Conservation (phyloP, 2,888 invertebrate genomes). For the Globia sparganii region DNA sequence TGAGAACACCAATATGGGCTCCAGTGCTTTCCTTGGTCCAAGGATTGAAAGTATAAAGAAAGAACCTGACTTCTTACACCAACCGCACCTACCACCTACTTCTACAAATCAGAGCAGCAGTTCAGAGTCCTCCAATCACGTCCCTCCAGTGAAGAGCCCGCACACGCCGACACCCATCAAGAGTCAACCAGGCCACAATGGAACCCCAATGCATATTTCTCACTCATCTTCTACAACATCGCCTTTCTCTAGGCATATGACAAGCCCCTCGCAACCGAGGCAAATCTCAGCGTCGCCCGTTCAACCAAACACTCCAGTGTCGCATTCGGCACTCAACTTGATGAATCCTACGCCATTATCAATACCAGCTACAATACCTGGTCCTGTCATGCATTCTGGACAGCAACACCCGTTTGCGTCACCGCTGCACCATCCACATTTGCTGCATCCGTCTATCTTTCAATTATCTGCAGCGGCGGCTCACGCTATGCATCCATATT, state of each 20-base stretch:
- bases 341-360: slow-evolving; percentile 91
- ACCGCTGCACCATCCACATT: slow-evolving; percentile 93
- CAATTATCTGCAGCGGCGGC: slow-evolving; percentile 91
- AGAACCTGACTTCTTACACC: slow-evolving; percentile 92
- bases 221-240: slow-evolving; percentile 87
- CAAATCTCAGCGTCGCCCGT: slow-evolving; percentile 89
- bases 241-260: slow-evolving; percentile 88
- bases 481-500: slow-evolving; percentile 93
- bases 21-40: slow-evolving; percentile 91
- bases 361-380: slow-evolving; percentile 92
- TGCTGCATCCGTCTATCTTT: slow-evolving; percentile 91
- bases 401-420: slow-evolving; percentile 93
- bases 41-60: slow-evolving; percentile 94
- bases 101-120: slow-evolving; percentile 86
- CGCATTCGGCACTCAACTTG: slow-evolving; percentile 91
- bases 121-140: slow-evolving; percentile 85
- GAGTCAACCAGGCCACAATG: slow-evolving; percentile 85
- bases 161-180: slow-evolving; percentile 89
- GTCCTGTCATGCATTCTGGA: slow-evolving; percentile 93
- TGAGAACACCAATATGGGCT: slow-evolving; percentile 84
- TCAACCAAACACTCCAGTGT: slow-evolving; percentile 86
- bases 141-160: slow-evolving; percentile 90
- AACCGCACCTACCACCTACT: slow-evolving; percentile 88
- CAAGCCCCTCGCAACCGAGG: slow-evolving; percentile 87
- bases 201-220: slow-evolving; percentile 81